Conservation (phyloP, 30 jellyfish, hydroid and myxozoan species). For the Hydractinia symbiolongicarpus region DNA sequence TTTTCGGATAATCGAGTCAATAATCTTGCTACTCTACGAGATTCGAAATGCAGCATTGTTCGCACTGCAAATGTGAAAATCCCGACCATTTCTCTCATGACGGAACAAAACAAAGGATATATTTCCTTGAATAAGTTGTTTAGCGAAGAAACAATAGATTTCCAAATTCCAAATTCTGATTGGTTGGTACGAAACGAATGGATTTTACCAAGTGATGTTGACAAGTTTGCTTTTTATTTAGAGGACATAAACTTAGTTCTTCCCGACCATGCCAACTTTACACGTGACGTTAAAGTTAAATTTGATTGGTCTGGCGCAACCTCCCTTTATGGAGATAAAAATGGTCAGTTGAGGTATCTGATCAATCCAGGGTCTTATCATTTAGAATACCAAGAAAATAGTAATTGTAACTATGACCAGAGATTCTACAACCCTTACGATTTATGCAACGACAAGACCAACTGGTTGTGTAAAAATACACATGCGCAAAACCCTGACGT, state of each 20-base stretch:
- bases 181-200: conserved; percentile 42
- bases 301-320: conserved; percentile 7
- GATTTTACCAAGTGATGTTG: conserved; percentile 29
- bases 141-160: conserved; percentile 29
- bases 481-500: not conserved
- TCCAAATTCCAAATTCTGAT: conserved; percentile 32
- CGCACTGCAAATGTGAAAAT: conserved; percentile 20
- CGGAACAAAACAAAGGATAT: not conserved
- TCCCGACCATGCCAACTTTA: conserved; percentile 5
- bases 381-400: conserved; percentile 4
- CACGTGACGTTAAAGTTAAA: conserved; percentile 13
- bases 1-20: conserved; percentile 23
- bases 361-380: not conserved
- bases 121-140: conserved; percentile 22
- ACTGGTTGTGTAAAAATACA: conserved; percentile 12
- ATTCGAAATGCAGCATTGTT: conserved; percentile 24
- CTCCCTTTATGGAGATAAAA: not conserved
- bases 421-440: conserved; percentile 3
- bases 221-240: conserved; percentile 19
- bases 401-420: not conserved
- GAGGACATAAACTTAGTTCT: conserved; percentile 25
- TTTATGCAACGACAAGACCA: not conserved
- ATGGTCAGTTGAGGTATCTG: not conserved
- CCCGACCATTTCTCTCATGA: conserved; percentile 21
- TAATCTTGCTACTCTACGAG: conserved; percentile 24